Base-by-base conservation (phyloP, 2,797 vertebrate genomes). In the Oryzias dopingdopingensis region DNA sequence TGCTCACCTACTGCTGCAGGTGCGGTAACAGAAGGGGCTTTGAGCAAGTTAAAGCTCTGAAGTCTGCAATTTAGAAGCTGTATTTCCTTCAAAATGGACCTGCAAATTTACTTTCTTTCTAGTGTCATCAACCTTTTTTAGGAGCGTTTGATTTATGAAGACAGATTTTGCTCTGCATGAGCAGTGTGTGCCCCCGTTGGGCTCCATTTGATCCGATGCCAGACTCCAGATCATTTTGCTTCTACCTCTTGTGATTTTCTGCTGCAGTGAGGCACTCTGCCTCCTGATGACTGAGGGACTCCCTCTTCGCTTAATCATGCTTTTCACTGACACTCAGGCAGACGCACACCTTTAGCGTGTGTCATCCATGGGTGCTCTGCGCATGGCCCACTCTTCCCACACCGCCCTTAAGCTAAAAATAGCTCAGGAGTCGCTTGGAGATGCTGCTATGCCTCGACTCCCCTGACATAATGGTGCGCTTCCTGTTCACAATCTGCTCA, bases 381-480 rank as follows among this genome's bases (percentile, higher is more conserved):
- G 59, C 55, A 23, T 86, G 66, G 80, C 63, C 82, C 79, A 59
- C 80, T 83, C 81, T 77, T 58, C 76, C 72, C 67, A 56, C 67
- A 67, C 52, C 62, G 72, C 79, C 64, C 62, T 76, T 42, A 60
- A 49, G 62, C 82, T 90, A 87, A 84, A 91, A 88, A 89, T 91
- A 88, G 70, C 61, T 85, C 76, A 85, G 77, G 82, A 82, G 76
- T 70, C 71, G 76, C 83, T 85, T 74, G 23, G 65, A 80, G 79
- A 80, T 50, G 20, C 62, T 40, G 59, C 69, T 74, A 46, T 49
- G 76, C 47, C 61, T 77, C n/a, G 51, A 70, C 67, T 77, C 71
- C 58, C 66, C 67, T 65, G 66, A 53, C 47, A 41, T 74, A 67
- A 72, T 65, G 56, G 54, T 80, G 74, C 78, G 67, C 69, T 78